Conservation (phyloP, 2,113 vertebrate species). For the Chrysochloris asiatica region DNA sequence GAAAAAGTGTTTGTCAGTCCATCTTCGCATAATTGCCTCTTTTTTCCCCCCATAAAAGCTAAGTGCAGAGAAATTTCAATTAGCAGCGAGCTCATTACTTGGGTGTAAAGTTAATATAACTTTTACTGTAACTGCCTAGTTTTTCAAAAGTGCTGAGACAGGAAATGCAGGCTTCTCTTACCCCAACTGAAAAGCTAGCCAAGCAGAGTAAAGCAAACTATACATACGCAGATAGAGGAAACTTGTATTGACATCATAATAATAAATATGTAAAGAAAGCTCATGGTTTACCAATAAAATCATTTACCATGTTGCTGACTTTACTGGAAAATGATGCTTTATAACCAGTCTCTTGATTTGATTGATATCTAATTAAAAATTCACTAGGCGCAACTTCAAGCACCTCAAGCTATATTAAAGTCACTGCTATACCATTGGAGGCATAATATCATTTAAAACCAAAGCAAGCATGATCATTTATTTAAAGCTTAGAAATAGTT, state of each 20-base stretch:
- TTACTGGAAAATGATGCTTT: constrained; percentile 78
- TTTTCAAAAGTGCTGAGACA: constrained; percentile 73
- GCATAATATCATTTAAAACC: constrained; percentile 72
- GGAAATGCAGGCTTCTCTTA: constrained; percentile 66
- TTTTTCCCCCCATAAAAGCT: neutral
- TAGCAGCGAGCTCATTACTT: constrained; percentile 67
- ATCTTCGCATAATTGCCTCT: constrained; percentile 38
- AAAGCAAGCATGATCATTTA: constrained; percentile 78
- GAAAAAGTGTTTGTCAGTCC: constrained; percentile 37
- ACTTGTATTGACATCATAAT: constrained; percentile 75
- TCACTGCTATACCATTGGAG: constrained; percentile 71
- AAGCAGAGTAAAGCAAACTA: constrained; percentile 69
- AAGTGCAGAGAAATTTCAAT: constrained; percentile 63
- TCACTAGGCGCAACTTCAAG: constrained; percentile 74
- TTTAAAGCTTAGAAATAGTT: constrained; percentile 73
- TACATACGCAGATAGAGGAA: constrained; percentile 65
- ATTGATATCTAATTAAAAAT: constrained; percentile 83
- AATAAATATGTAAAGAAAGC: constrained; percentile 80
- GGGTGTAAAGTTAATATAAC: constrained; percentile 71
- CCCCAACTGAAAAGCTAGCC: constrained; percentile 74
- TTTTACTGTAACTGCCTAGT: constrained; percentile 72
- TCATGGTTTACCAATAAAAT: constrained; percentile 77
- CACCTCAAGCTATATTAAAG: constrained; percentile 73
- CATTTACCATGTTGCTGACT: constrained; percentile 80
- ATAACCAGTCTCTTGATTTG: constrained; percentile 79